Evolutionary conservation across 2,888 invertebrate species (phyloP).

Genomic region (Glaucopsyche alexis): DNA sequence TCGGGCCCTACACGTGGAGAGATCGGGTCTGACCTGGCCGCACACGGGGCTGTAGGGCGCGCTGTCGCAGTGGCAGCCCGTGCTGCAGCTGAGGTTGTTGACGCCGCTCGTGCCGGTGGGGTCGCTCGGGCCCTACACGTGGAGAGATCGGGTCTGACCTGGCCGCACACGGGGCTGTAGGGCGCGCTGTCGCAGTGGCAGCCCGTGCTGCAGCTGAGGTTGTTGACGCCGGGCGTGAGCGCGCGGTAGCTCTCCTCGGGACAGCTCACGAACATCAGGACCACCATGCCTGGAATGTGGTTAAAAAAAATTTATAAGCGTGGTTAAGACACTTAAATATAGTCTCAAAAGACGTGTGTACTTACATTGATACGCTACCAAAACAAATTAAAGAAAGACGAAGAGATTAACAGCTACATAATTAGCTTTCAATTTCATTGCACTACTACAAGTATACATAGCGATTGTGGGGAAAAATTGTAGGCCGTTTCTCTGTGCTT

Average conservation of each 20-base stretch:
- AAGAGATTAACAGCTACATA: too few species aligned
- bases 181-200: slow-evolving; percentile 88
- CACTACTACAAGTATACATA: too few species aligned
- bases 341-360: too few species aligned
- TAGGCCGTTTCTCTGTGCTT: too few species aligned
- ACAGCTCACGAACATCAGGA: slow-evolving; percentile 94
- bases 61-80: slow-evolving; percentile 85
- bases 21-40: slow-evolving; percentile 73
- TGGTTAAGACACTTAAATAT: background rate
- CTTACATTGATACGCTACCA: too few species aligned
- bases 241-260: slow-evolving; percentile 91
- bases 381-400: too few species aligned
- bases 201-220: slow-evolving; percentile 79
- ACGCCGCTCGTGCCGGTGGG: slow-evolving; percentile 37
- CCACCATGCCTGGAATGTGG: slow-evolving; percentile 83
- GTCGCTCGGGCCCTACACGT: too few species aligned
- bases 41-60: slow-evolving; percentile 92
- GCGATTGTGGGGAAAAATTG: too few species aligned
- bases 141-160: slow-evolving; percentile 50
- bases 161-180: slow-evolving; percentile 92
- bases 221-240: slow-evolving; percentile 60
- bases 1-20: too few species aligned
- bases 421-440: too few species aligned
- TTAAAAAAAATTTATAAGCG: slow-evolving; percentile 33
- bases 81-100: slow-evolving; percentile 76